These are phyloP conservation scores for Parotia lawesii DNA, from an alignment of 2,113 vertebrate species.

Conservation along the genomic window DNA sequence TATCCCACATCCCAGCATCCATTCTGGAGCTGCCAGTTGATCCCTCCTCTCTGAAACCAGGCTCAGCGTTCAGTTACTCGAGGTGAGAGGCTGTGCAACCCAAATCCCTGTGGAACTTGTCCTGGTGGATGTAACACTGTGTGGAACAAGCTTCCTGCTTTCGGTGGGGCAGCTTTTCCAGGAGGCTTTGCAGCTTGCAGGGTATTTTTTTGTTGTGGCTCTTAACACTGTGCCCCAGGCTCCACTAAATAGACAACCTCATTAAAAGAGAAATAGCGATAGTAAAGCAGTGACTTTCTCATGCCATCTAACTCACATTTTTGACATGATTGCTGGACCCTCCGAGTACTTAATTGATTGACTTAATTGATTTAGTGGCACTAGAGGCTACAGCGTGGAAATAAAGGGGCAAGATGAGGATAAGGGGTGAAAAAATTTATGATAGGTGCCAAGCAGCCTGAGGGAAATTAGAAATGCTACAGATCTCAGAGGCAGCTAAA, in stretches of 20 bases:
- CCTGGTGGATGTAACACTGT: not conserved
- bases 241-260: slow-evolving; percentile 59
- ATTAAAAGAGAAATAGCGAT: slow-evolving; percentile 60
- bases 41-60: not conserved
- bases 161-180: not conserved
- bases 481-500: slow-evolving; percentile 59
- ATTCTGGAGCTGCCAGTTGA: not conserved
- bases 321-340: slow-evolving; percentile 63
- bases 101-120: not conserved
- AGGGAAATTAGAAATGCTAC: slow-evolving; percentile 65
- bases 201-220: slow-evolving; percentile 16
- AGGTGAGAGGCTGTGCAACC: not conserved
- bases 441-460: slow-evolving; percentile 50
- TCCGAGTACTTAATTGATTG: slow-evolving; percentile 71
- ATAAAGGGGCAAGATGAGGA: slow-evolving; percentile 52
- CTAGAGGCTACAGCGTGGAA: slow-evolving; percentile 57
- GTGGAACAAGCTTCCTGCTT: not conserved
- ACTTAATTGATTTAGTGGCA: slow-evolving; percentile 68
- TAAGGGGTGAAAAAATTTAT: slow-evolving; percentile 66
- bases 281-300: slow-evolving; percentile 53
- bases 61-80: not conserved
- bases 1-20: not conserved
- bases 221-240: slow-evolving; percentile 37
- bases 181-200: not conserved
- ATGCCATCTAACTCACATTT: slow-evolving; percentile 54